Evolutionary conservation across 2,888 invertebrate genomes (phyloP).

Genomic region (Holacanthella duospinosa): DNA sequence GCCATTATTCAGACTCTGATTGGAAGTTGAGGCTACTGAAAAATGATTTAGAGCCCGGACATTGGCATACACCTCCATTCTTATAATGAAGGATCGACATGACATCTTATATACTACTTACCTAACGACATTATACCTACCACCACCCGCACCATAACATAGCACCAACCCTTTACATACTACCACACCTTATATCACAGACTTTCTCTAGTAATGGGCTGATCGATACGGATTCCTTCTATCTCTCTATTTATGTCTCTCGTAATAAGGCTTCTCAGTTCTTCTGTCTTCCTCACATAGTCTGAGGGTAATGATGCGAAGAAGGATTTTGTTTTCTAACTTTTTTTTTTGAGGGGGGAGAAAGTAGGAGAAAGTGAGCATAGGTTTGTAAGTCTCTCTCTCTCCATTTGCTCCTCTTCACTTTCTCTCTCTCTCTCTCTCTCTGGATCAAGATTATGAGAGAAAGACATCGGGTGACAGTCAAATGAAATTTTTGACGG

Average conservation of each 20-base stretch:
- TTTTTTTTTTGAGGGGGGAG: neutral
- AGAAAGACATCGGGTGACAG: conserved; percentile 18
- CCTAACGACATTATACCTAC: conserved; percentile 7
- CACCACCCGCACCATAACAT: too few species aligned
- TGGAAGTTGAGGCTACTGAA: conserved; percentile 8
- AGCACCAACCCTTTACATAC: too few species aligned
- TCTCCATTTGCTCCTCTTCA: too few species aligned
- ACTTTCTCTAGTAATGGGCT: conserved; percentile 23
- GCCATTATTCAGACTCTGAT: conserved; percentile 14
- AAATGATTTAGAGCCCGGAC: conserved; percentile 22
- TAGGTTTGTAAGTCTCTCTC: too few species aligned
- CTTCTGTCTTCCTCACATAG: conserved; percentile 6
- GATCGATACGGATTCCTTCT: conserved; percentile 21
- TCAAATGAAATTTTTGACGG: conserved; percentile 29
- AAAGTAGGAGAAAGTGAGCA: neutral
- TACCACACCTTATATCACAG: too few species aligned
- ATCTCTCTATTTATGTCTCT: neutral
- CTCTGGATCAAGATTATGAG: neutral
- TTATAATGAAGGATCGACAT: neutral
- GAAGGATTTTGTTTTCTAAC: conserved; percentile 14
- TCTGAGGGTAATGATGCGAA: conserved; percentile 25
- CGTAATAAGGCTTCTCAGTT: neutral
- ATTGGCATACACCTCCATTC: conserved; percentile 8
- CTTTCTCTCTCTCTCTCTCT: too few species aligned
- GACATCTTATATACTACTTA: neutral